A percentile compares a stretch with the other conserved stretches of the same genome.
Conservation (phyloP, 2,113 vertebrate genomes). For the Pristiophorus japonicus region DNA sequence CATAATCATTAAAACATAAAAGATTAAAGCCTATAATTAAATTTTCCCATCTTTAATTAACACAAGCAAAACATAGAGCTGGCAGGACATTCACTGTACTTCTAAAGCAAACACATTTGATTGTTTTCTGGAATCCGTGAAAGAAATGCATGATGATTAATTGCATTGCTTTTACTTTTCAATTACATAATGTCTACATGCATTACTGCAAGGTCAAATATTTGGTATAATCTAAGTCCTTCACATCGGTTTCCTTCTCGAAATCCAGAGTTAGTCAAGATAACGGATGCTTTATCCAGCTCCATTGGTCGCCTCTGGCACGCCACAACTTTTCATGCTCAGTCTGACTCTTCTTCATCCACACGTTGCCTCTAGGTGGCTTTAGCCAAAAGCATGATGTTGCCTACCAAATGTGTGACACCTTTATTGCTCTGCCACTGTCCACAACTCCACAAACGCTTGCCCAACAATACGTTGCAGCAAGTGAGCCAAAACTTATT, state of each 20-base stretch:
- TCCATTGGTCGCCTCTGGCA: background rate
- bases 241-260: background rate
- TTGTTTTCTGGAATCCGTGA: background rate
- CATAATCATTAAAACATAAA: background rate
- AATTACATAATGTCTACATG: background rate
- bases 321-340: background rate
- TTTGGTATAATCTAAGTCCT: background rate
- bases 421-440: background rate
- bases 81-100: background rate
- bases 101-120: background rate
- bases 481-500: background rate
- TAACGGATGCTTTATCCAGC: background rate
- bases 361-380: background rate
- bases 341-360: background rate
- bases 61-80: background rate
- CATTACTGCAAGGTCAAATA: background rate
- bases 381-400: background rate
- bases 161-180: background rate
- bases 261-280: background rate
- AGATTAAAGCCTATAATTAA: background rate
- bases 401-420: background rate
- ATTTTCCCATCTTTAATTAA: constrained; percentile 13
- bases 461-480: background rate
- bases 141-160: background rate
- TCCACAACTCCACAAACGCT: background rate